Base-by-base conservation (phyloP, 2,797 vertebrate genomes). In the Hippoglossus hippoglossus region DNA sequence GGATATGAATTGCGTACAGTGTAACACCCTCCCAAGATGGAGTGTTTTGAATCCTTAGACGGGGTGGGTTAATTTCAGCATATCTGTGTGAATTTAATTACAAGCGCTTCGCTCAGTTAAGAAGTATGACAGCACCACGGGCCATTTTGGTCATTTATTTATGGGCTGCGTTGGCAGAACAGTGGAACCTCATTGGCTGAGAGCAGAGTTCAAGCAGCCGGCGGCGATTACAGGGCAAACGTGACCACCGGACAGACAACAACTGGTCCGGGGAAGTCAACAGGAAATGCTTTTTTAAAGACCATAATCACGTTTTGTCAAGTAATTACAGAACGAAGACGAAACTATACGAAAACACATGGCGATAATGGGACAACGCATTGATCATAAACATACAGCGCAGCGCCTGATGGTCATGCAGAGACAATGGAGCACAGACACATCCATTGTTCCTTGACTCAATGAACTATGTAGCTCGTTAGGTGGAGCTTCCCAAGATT, bases 381-480 rank as follows among this genome's bases (percentile, higher is more conserved):
- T 67, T 78, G 84, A 86, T 84, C 71, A 49, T 78, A 77, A 87
- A 56, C 28, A 21, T 67, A 46, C 55, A 47, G 65, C 79, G 51
- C 36, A 77, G 75, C 57, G 84, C 63, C 70, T 80, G 74, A 80
- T 79, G 82, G 69, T 76, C 86, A 81, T 39, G 50, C 78, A 81
- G 76, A 77, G 84, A 88, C 88, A 89, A 84, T 89, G 68, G 79
- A 77, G 63, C 60, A 75, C 63, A 77, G 81, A 87, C 72, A 67
- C 66, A 21, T 16, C 94, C 92, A 96, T 96, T 96, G 95, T 96
- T 96, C 95, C 92, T 94, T 94, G 94, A 96, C 96, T 95, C 95
- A 86, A 90, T 95, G 95, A 96, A 94, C 95, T 95, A 92, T 95
- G 92, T 91, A 93, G 94, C 96, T 98, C 95, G 94, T 97, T 97